Conservation (phyloP, 2,797 vertebrate species). For the Danio tinwini region DNA sequence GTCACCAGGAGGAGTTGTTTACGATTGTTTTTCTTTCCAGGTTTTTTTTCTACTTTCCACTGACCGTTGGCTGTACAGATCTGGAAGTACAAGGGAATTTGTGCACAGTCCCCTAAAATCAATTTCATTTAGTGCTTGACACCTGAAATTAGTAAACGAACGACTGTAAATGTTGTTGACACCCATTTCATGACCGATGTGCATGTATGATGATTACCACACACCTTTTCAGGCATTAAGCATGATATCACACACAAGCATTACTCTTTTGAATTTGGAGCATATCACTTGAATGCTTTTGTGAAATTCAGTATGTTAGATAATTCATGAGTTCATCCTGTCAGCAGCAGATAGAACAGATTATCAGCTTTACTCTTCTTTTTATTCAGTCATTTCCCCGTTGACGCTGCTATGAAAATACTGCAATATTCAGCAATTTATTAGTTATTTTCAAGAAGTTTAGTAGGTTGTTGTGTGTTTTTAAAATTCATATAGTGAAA, state of each 20-base stretch:
- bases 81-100: neutral
- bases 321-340: neutral
- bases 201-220: neutral
- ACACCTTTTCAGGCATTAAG: neutral
- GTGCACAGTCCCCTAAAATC: neutral
- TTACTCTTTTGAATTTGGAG: no score
- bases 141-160: slow-evolving; percentile 28
- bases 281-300: neutral
- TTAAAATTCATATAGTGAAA: no score
- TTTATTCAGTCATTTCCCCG: neutral
- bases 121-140: slow-evolving; percentile 3
- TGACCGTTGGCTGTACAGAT: slow-evolving; percentile 1
- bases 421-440: neutral
- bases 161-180: slow-evolving; percentile 1
- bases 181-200: neutral
- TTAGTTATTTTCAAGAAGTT: neutral
- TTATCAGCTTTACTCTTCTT: slow-evolving; percentile 2
- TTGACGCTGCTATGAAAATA: neutral
- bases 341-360: neutral
- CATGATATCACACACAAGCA: neutral
- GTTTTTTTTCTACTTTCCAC: slow-evolving; percentile 13
- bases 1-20: slow-evolving; percentile 21
- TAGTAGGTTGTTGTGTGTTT: slow-evolving; percentile 11
- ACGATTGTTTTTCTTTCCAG: slow-evolving; percentile 34
- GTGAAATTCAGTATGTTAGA: slow-evolving; percentile 1